Base-by-base conservation (phyloP, 2,797 vertebrate species). In the Synaphobranchus kaupii region DNA sequence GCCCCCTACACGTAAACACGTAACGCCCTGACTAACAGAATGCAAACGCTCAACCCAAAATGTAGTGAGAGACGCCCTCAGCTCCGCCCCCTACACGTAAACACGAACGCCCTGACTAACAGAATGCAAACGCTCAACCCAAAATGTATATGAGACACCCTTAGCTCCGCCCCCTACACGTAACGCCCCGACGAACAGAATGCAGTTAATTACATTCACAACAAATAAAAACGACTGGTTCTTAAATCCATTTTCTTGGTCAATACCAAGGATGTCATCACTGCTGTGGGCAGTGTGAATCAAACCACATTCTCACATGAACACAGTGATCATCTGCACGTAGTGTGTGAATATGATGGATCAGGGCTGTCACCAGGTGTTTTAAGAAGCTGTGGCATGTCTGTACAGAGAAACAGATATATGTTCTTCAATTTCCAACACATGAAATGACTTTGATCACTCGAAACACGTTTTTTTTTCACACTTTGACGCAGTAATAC, bases 151-250 rank as follows among this genome's bases (percentile, higher is more conserved):
- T 0, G 39, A 39, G 39, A 39, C 39, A 39, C 39, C 0, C 39
- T 39, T 2, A 39, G 39, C 39, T 58, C 15, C n/a, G 8, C 63
- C n/a, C 39, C n/a, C 63, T 10, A 68, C n/a, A 68, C 8, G n/a
- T n/a, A 68, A 68, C n/a, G 25, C 63, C n/a, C 63, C 63, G n/a
- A 68, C 63, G 28, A n/a, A 68, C 7, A 28, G 9, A 68, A 68
- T n/a, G 17, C 56, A 17, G 56, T 17, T 58, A 2, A 4, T 58
- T 4, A 17, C 63, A 25, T 68, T 28, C 63, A 28, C 39, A 50
- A 25, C 9, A 50, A 81, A 81, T 71, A 13, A 50, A 83, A 31
- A 83, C 58, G 54, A 83, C n/a, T 83, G 86, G 44, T 83, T 56
- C 58, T 82, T n/a, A 86, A 63, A 83, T 28, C 80, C 48, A 56